phyloP scores from a whole-genome alignment of 2,888 invertebrate species.

The Lithophane socia region DNA sequence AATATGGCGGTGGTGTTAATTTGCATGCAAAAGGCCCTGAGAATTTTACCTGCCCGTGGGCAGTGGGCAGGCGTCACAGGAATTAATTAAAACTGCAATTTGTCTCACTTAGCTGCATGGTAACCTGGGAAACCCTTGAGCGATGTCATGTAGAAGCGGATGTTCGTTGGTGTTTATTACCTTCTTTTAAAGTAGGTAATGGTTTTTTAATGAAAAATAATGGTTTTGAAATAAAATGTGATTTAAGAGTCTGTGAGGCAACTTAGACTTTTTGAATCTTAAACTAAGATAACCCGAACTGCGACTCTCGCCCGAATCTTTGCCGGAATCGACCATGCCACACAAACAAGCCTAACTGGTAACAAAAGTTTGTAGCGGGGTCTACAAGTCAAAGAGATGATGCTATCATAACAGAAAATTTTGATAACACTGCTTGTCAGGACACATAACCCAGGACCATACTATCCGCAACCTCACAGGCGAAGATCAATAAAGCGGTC shows the following conservation, averaged over 20 bases:
- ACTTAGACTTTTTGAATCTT: neutral
- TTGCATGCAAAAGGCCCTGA: conserved; percentile 77
- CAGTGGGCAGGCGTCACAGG: conserved; percentile 67
- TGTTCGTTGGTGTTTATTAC: conserved; percentile 5
- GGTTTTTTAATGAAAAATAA: neutral
- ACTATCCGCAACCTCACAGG: neutral
- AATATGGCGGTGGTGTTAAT: conserved; percentile 71
- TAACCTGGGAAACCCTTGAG: conserved; percentile 64
- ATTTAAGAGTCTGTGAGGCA: neutral
- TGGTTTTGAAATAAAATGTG: neutral
- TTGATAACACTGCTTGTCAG: neutral
- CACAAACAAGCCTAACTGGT: neutral
- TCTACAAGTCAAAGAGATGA: neutral
- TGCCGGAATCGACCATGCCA: neutral
- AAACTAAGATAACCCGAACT: neutral
- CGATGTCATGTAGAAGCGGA: conserved; percentile 43
- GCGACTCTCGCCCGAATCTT: neutral
- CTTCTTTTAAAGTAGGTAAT: conserved; percentile 1
- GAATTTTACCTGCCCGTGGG: conserved; percentile 69
- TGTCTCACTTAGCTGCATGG: conserved; percentile 76
- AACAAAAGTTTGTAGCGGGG: neutral
- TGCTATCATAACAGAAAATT: neutral
- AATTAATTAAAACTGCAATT: conserved; percentile 80
- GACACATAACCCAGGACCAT: neutral
- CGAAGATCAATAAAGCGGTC: conserved; percentile 41